These are phyloP conservation scores for Archocentrus centrarchus DNA, from an alignment of 2,113 vertebrate genomes.

Conservation along the genomic window DNA sequence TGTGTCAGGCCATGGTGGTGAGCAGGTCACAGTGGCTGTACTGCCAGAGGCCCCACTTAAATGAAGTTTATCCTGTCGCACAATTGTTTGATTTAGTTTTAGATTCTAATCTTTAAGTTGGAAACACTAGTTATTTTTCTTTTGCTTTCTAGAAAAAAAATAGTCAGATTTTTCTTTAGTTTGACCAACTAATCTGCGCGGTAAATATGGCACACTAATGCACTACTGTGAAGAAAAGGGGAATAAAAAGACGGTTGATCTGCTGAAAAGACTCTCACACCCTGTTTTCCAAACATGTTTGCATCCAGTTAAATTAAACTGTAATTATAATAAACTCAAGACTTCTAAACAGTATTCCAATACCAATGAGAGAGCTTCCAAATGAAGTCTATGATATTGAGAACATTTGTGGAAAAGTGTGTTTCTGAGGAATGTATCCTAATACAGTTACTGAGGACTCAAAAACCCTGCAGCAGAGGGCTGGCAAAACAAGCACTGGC, in stretches of 20 bases:
- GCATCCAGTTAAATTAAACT: not conserved
- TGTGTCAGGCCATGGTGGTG: not conserved
- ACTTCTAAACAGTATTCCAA: not conserved
- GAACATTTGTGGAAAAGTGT: not conserved
- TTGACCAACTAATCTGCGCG: not conserved
- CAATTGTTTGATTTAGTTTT: conserved; percentile 2
- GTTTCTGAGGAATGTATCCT: not conserved
- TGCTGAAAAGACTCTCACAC: not conserved
- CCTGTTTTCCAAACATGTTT: not conserved
- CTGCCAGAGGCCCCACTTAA: not conserved
- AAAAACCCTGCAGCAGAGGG: too few relatives aligned
- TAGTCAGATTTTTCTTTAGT: not conserved
- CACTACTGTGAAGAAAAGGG: not conserved
- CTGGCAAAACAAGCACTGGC: not conserved
- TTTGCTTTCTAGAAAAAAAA: rapidly evolving
- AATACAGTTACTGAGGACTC: not conserved
- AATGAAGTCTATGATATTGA: not conserved
- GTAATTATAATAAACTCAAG: not conserved
- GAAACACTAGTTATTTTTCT: not conserved
- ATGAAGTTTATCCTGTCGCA: not conserved
- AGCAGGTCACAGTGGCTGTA: not conserved
- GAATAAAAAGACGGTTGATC: not conserved
- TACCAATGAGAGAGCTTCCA: not conserved
- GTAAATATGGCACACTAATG: not conserved
- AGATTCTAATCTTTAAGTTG: not conserved